Conservation (phyloP, 2,888 invertebrate genomes). For the Halictus quadricinctus region DNA sequence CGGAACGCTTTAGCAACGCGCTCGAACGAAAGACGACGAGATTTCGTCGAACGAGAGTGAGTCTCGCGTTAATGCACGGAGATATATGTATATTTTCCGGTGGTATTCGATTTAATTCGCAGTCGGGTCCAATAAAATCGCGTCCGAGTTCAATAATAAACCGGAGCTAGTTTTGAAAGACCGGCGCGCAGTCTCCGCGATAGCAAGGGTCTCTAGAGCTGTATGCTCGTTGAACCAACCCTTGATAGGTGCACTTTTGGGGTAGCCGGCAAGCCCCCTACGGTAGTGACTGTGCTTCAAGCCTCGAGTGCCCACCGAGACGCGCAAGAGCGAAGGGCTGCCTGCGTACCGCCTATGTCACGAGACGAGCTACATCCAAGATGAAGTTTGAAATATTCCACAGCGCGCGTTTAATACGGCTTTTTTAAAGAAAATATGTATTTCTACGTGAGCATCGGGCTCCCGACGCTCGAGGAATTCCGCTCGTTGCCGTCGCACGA, state of each 20-base stretch:
- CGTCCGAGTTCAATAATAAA: slow-evolving; percentile 57
- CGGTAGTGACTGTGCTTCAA: slow-evolving; percentile 68
- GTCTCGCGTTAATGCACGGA: neutral
- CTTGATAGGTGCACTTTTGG: slow-evolving; percentile 72
- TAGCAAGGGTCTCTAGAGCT: slow-evolving; percentile 63
- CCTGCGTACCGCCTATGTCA: slow-evolving; percentile 56
- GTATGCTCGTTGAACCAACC: slow-evolving; percentile 67
- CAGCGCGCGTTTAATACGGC: slow-evolving; percentile 40
- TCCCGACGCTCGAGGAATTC: slow-evolving; percentile 7
- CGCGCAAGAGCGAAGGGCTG: slow-evolving; percentile 68
- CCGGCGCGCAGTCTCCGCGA: slow-evolving; percentile 50
- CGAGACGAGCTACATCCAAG: slow-evolving; percentile 61
- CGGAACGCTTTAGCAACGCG: neutral
- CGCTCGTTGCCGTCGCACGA: neutral
- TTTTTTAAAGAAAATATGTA: slow-evolving; percentile 30
- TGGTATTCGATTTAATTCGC: slow-evolving; percentile 12
- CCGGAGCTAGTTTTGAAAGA: slow-evolving; percentile 64
- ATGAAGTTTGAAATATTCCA: slow-evolving; percentile 69
- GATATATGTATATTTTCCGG: neutral
- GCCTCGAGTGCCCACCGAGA: slow-evolving; percentile 73
- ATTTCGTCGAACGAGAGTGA: neutral
- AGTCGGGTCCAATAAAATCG: slow-evolving; percentile 39
- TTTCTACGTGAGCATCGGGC: neutral
- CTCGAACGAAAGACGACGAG: neutral
- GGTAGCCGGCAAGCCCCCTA: slow-evolving; percentile 68